Base-by-base conservation (phyloP, 2,888 invertebrate genomes). In the Mythimna impura region DNA sequence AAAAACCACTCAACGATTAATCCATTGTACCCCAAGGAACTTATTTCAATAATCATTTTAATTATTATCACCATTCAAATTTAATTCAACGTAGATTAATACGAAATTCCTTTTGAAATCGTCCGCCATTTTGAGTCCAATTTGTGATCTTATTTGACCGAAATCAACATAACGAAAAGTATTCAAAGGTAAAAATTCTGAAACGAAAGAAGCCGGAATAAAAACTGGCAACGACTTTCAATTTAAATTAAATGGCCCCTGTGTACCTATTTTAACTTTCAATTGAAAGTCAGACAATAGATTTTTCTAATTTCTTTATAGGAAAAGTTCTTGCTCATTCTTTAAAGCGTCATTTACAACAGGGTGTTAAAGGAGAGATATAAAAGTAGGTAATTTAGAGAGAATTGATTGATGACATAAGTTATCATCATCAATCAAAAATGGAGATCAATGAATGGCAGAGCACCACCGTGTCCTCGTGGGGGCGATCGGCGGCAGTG, bases 81-180 rank as follows among this genome's bases (percentile, higher is more conserved):
- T 78, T 54, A 75, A 81, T 83, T 71, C 66, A 50, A 75, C 64
- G 66, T 62, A 61, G 62, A 84, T 83, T 84, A 81, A 78, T 84
- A 63, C 58, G 67, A 76, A 85, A 81, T 83, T 86, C 58, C 64
- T 66, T 84, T 86, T 75, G 68, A 72, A 73, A 63, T 71, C 55
- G 55, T 73, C 69, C 54, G 71, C 65, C 64, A 57, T 73, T 81
- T 76, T 50, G 63, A 64, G 79, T 81, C 71, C 84, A 83, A 76
- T 86, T 85, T 81, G 84, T 83, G 79, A 75, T 86, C 76, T 84
- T 84, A 81, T 84, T 84, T 83, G 75, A 83, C 79, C 73, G 69
- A 84, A 77, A 78, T 79, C 79, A 86, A 82, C 80, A 85, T 75
- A 84, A 85, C 76, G 80, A 76, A 82, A 81, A 80, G 76, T 86